phyloP scores from a whole-genome alignment of 2,888 invertebrate species.

The Pachycephus smyrnensis region DNA sequence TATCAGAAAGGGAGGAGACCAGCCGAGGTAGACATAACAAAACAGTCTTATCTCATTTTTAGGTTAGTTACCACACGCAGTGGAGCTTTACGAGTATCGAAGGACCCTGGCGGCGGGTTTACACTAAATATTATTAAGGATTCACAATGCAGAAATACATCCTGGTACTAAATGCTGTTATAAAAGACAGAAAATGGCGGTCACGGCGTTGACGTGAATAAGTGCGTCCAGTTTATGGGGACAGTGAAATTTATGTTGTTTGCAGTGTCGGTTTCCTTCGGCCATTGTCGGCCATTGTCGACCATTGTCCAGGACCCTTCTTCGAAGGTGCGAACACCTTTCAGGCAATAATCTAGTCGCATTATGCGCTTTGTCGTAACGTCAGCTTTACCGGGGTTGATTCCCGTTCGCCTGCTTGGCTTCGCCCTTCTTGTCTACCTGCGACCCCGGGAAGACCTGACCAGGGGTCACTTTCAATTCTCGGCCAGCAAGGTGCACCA shows the following conservation, averaged over 20 bases:
- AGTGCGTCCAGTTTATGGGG: slow-evolving; percentile 11
- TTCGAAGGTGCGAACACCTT: slow-evolving; percentile 65
- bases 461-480: slow-evolving; percentile 60
- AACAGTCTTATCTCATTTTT: not conserved
- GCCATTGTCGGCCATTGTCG: slow-evolving; percentile 63
- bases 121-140: not conserved
- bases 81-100: not conserved
- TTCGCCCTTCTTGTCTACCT: not conserved
- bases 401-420: not conserved
- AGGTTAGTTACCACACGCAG: not conserved
- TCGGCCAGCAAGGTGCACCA: not conserved
- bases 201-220: not conserved
- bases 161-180: not conserved
- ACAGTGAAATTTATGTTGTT: slow-evolving; percentile 63
- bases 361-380: slow-evolving; percentile 63
- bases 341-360: slow-evolving; percentile 62
- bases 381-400: slow-evolving; percentile 47
- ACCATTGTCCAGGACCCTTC: slow-evolving; percentile 60
- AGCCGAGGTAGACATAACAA: too few relatives aligned
- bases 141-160: not conserved
- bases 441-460: slow-evolving; percentile 53
- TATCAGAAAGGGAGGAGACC: too few relatives aligned
- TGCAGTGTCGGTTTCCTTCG: slow-evolving; percentile 63
- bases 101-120: not conserved
- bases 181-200: not conserved